A percentile compares a stretch with the other conserved stretches of the same genome.
phyloP scores from a whole-genome alignment of 2,888 invertebrate species.

The Elysia crispata region DNA sequence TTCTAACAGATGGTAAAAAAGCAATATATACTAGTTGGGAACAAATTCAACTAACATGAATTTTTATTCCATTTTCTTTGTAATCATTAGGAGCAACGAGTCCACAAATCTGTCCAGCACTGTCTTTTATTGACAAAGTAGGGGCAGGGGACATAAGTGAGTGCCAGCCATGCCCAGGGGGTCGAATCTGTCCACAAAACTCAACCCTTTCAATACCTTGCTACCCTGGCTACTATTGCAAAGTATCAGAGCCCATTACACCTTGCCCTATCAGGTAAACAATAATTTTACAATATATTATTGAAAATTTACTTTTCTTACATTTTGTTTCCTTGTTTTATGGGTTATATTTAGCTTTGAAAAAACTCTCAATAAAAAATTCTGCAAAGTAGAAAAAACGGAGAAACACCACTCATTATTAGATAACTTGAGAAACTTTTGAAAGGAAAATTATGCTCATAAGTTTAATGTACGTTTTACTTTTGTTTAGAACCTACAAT shows the following conservation, averaged over 20 bases:
- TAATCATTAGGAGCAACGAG: constrained; percentile 58
- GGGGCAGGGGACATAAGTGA: constrained; percentile 68
- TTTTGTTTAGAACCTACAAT: constrained; percentile 63
- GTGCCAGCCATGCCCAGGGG: constrained; percentile 74
- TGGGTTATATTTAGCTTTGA: no score
- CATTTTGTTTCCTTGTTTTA: no score
- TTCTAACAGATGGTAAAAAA: no score
- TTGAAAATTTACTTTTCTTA: not conserved
- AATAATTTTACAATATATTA: not conserved
- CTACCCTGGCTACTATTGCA: constrained; percentile 71
- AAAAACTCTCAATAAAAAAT: no score
- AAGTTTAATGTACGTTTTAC: no score
- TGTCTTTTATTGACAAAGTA: constrained; percentile 68
- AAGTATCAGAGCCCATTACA: constrained; percentile 49
- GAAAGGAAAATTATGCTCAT: no score
- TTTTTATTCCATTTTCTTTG: not conserved
- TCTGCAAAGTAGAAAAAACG: no score
- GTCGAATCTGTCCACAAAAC: constrained; percentile 70
- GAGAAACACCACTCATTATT: no score
- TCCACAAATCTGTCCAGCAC: constrained; percentile 63
- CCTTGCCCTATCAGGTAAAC: constrained; percentile 33
- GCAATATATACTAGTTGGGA: no score
- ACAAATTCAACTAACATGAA: no score
- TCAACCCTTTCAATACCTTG: constrained; percentile 72
- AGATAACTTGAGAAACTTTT: no score